Evolutionary conservation across 2,797 vertebrate genomes (phyloP), one percentile per base, ranked within the genome.

Genomic region (Microchirus variegatus): DNA sequence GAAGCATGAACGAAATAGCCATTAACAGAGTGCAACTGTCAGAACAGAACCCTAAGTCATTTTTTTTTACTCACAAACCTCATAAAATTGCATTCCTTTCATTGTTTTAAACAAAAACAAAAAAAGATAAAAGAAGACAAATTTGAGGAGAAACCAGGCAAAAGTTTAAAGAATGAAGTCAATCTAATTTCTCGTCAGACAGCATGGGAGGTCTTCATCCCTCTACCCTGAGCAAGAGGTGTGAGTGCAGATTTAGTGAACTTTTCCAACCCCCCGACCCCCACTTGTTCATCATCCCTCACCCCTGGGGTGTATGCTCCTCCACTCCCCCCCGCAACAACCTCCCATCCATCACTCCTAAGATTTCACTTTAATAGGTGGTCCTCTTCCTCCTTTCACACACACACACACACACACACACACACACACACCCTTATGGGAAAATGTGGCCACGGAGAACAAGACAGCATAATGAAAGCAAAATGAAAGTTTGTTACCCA

Each of bases 261-360:
- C 77, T 77, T 83, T 41, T 69, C 60, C 47, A 37, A 41, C 35
- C 41, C 59, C 41, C 44, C 42, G 43, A 45, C 52, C 53, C 63
- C 65, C 57, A 53, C 61, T 52, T 82, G 83, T 83, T 85, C 80
- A 87, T 90, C 86, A 79, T 85, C 77, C 63, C 52, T 68, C 77
- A 87, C 82, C 89, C 75, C 72, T 75, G 80, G 85, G 83, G 77
- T 86, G 76, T 44, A 54, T 57, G 73, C 79, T 68, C 68, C 73
- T 68, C 61, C 26, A 64, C 84, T 86, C 84, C 89, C 86, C 81
- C 86, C 81, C 76, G 80, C 83, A 89, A 86, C 85, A 70, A 74
- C 79, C 80, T 83, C 85, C 83, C 87, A 92, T 92, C 90, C 87
- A 91, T 93, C 91, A 92, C 87, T 88, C 81, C 87, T 91, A 83